Evolutionary conservation across 2,113 vertebrate genomes (phyloP).

Genomic region (Alces alces): DNA sequence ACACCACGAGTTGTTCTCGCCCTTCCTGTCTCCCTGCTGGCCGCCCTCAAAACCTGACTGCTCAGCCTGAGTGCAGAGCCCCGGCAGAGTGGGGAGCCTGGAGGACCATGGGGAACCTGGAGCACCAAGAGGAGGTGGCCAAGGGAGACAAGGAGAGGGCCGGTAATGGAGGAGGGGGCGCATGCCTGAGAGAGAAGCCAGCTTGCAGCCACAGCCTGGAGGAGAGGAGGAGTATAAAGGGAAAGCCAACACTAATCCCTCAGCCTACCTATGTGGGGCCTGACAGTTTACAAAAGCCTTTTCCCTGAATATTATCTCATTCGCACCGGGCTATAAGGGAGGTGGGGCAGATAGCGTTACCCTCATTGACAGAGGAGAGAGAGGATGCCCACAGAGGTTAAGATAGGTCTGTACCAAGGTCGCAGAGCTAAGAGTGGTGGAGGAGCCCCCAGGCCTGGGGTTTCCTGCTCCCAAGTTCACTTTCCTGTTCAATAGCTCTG

Average conservation of each 20-base stretch:
- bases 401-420: not conserved
- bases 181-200: slow-evolving; percentile 8
- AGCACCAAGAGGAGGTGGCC: slow-evolving; percentile 7
- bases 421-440: not conserved
- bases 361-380: not conserved
- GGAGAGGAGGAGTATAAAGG: not conserved
- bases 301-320: slow-evolving; percentile 63
- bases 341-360: slow-evolving; percentile 23
- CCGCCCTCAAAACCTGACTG: not conserved
- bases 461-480: slow-evolving; percentile 51
- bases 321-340: not conserved
- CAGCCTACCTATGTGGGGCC: slow-evolving; percentile 27
- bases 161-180: not conserved
- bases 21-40: slow-evolving; percentile 26
- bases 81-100: not conserved
- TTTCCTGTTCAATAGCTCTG: slow-evolving; percentile 46
- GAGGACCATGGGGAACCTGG: not conserved
- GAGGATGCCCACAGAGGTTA: not conserved
- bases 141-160: slow-evolving; percentile 48
- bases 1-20: not conserved
- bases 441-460: not conserved
- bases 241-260: slow-evolving; percentile 59
- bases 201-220: slow-evolving; percentile 9
- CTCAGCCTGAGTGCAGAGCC: not conserved
- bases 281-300: slow-evolving; percentile 60